phyloP scores from a whole-genome alignment of 2,888 invertebrate species.

The Diloba caeruleocephala region DNA sequence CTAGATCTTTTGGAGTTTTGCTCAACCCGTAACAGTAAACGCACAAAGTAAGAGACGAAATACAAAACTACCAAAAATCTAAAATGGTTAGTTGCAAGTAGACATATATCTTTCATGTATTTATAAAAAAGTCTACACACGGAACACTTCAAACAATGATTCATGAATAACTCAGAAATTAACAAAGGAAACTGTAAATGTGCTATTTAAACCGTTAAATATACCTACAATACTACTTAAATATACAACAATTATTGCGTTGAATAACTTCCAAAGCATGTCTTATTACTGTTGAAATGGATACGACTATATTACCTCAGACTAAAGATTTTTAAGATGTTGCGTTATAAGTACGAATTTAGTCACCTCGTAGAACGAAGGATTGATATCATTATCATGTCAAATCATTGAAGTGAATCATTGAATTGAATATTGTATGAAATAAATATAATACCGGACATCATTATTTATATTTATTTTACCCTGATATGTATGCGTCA shows the following conservation, averaged over 20 bases:
- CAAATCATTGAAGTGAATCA: too few species aligned
- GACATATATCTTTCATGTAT: conserved; percentile 10
- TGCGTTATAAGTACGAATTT: neutral
- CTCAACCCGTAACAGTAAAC: neutral
- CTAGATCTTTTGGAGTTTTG: neutral
- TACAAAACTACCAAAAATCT: too few species aligned
- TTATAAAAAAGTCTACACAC: conserved; percentile 21
- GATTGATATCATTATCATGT: too few species aligned
- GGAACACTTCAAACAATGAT: conserved; percentile 41
- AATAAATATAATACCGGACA: too few species aligned
- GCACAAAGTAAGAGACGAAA: neutral
- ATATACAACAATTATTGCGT: conserved; percentile 18
- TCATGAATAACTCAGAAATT: conserved; percentile 35
- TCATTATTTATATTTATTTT: too few species aligned
- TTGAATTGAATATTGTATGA: too few species aligned
- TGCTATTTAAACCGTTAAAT: conserved; percentile 21
- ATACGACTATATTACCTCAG: too few species aligned
- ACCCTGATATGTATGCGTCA: too few species aligned
- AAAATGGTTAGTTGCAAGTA: conserved; percentile 3
- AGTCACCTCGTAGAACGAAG: too few species aligned
- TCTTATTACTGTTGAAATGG: conserved; percentile 14
- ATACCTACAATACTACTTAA: conserved; percentile 1
- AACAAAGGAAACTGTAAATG: conserved; percentile 32
- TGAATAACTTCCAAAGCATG: conserved; percentile 9
- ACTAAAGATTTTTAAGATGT: neutral